Percentiles rank a stretch among this genome's conserved stretches.
These are phyloP conservation scores for Trachythela sp. DNA, from an alignment of 64 coral and sea anemone genomes.

Conservation along the genomic window DNA sequence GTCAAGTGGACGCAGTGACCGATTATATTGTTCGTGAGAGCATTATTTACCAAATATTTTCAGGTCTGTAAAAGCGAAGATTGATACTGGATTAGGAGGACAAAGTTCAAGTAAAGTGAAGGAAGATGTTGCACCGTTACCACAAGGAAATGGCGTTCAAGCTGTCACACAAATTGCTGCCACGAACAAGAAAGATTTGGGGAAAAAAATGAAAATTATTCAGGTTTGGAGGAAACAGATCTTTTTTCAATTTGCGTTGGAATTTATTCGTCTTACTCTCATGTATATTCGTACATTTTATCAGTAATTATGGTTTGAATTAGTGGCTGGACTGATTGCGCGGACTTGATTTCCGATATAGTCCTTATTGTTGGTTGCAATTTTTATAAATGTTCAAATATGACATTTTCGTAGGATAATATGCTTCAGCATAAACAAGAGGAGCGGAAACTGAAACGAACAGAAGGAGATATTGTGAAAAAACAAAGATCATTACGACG, in stretches of 20 bases:
- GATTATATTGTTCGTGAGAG: no score
- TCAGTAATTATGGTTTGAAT: no score
- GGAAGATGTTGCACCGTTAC: slow-evolving; percentile 51
- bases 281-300: no score
- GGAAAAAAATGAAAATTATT: slow-evolving; percentile 86
- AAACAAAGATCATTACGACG: slow-evolving; percentile 78
- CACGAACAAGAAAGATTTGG: slow-evolving; percentile 66
- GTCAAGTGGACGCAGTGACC: no score
- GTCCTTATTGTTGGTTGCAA: no score
- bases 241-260: background rate
- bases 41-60: background rate
- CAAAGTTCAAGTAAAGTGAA: background rate
- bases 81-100: background rate
- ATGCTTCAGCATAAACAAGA: slow-evolving; percentile 97
- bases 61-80: slow-evolving; percentile 7
- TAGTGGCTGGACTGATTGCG: no score
- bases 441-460: slow-evolving; percentile 80
- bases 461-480: slow-evolving; percentile 95
- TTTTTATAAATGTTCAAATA: no score
- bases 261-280: background rate
- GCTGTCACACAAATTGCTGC: slow-evolving; percentile 56
- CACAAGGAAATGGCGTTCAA: background rate
- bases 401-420: slow-evolving; percentile 61
- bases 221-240: slow-evolving; percentile 49
- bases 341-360: no score